A percentile compares a stretch with the other conserved stretches of the same genome.
Conservation (phyloP, 2,888 invertebrate genomes). For the Drosophila suboccidentalis region DNA sequence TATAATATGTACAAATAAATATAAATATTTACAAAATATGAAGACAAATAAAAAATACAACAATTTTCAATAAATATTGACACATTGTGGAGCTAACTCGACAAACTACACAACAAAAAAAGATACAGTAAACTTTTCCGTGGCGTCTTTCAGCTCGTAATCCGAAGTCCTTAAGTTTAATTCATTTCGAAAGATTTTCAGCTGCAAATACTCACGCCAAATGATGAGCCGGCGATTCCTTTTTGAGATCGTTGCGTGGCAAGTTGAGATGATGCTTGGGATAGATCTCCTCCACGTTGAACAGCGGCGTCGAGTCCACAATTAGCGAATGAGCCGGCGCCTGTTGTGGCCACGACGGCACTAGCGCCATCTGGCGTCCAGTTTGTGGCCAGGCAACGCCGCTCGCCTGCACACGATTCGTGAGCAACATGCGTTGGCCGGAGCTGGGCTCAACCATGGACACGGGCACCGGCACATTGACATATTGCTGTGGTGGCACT, state of each 20-base stretch:
- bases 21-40: neutral
- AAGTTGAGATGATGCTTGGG: slow-evolving; percentile 88
- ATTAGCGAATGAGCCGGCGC: slow-evolving; percentile 90
- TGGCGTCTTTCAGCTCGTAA: neutral
- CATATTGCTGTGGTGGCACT: slow-evolving; percentile 94
- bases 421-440: slow-evolving; percentile 92
- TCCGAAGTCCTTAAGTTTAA: neutral
- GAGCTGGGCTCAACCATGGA: slow-evolving; percentile 96
- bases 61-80: neutral
- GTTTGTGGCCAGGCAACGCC: slow-evolving; percentile 86
- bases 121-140: neutral
- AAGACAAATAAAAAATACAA: neutral
- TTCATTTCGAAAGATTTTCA: neutral
- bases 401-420: slow-evolving; percentile 86
- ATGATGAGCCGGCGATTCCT: slow-evolving; percentile 87
- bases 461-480: slow-evolving; percentile 89
- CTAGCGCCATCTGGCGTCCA: slow-evolving; percentile 92
- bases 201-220: slow-evolving; percentile 81
- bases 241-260: slow-evolving; percentile 87
- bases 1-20: neutral
- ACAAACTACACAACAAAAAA: neutral
- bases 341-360: slow-evolving; percentile 94
- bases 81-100: neutral
- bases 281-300: slow-evolving; percentile 88
- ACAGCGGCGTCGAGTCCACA: slow-evolving; percentile 91